Evolutionary conservation across 2,113 vertebrate genomes (phyloP).

Genomic region (Ahaetulla prasina): DNA sequence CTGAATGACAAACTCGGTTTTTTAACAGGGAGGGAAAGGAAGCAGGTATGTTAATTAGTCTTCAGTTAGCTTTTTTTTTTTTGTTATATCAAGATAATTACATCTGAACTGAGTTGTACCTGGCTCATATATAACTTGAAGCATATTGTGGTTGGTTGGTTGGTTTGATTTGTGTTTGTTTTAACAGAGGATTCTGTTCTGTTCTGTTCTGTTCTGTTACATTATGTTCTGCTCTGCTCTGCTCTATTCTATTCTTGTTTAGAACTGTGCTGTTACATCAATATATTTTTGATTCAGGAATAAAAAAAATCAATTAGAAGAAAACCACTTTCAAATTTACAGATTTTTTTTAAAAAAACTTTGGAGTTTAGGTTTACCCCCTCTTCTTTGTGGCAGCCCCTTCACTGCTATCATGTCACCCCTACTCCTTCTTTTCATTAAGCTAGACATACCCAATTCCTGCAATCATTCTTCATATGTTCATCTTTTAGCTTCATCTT

Average conservation of each 20-base stretch:
- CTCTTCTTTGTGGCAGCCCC: no score
- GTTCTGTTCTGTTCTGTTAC: no score
- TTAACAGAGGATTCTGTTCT: not conserved
- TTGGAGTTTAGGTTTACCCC: no score
- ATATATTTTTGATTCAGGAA: conserved; percentile 6
- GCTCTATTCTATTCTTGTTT: not conserved
- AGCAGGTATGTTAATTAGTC: not conserved
- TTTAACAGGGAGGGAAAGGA: conserved; percentile 9
- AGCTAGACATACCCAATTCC: no score
- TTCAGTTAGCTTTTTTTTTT: not conserved
- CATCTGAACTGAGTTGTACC: not conserved
- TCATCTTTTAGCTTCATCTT: not conserved
- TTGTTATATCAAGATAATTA: not conserved
- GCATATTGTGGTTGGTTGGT: not conserved
- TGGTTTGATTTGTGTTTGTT: not conserved
- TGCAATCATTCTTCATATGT: no score
- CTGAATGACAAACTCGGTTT: conserved; percentile 30
- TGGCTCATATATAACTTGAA: not conserved
- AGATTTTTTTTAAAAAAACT: no score
- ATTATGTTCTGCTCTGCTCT: not conserved
- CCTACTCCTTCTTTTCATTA: no score
- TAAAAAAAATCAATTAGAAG: not conserved
- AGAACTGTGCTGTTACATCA: not conserved
- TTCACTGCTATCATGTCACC: no score
- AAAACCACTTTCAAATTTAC: not conserved